Evolutionary conservation across 2,113 vertebrate genomes (phyloP), one percentile per base, ranked within the genome.

Genomic region (Pithys albifrons): DNA sequence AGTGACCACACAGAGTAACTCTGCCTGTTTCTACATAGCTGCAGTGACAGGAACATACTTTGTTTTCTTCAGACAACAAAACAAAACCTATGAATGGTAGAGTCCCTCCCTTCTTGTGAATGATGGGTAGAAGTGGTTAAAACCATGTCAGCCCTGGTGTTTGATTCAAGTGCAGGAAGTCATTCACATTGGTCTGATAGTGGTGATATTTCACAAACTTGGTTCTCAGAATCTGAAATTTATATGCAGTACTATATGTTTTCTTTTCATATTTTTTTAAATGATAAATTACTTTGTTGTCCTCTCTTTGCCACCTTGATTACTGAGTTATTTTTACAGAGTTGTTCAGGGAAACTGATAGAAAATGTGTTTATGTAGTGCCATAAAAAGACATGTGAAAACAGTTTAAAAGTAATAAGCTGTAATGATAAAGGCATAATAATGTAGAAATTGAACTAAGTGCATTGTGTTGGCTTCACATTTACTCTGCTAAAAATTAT

Each of bases 391-490:
- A 85, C 2, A 4, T 48, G 17, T 76, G 82, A 92, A 57, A 86
- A 65, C 69, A 72, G 75, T 75, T 91, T 71, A 41, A 82, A 66
- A 89, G 33, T 93, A 91, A 80, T 88, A 95, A 80, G 48, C 66
- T 88, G 8, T 92, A 91, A 94, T 85, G 88, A 88, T 91, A 96
- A 93, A 95, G 89, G 62, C 16, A 15, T 85, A 76, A 82, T 73
- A 83, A 39, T 71, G 76, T 72, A 51, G 86, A 92, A 94, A 66
- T 72, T 48, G 77, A 93, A 69, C 54, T 33, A 74, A 94, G 54
- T 74, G 52, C 13, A 74, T 27, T 78, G 57, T 85, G 43, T 77
- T 85, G 43, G 14, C 16, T 82, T 93, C 59, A 66, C 69, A 41
- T 91, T 94, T 93, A n/a, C 45, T 89, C 45, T 81, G 43, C 27